Percentiles rank a stretch among this genome's conserved stretches.
Evolutionary conservation across 2,888 invertebrate genomes (phyloP).

Genomic region (Calliphora vomitoria): DNA sequence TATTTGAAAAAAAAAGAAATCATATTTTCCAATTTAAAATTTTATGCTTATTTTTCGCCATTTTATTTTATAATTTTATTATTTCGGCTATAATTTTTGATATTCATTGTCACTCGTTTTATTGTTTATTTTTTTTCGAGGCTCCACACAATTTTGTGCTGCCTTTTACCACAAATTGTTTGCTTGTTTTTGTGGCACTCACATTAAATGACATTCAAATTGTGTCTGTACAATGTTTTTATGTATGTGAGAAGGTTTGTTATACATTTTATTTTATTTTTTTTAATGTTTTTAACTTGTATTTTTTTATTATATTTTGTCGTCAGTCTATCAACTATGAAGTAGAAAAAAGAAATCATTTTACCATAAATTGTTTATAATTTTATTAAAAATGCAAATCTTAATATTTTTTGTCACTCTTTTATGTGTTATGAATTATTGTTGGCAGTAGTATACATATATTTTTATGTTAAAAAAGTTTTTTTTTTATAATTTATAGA

Average conservation of each 20-base stretch:
- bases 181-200: background rate
- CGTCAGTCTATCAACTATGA: conserved; percentile 19
- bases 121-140: background rate
- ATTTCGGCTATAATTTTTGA: conserved; percentile 1
- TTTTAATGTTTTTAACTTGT: background rate
- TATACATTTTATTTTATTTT: background rate
- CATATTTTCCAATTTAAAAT: conserved; percentile 9
- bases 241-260: background rate
- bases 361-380: conserved; percentile 30
- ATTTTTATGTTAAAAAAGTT: background rate
- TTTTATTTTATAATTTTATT: conserved; percentile 29
- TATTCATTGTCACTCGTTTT: background rate
- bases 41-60: background rate
- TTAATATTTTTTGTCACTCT: background rate
- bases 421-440: background rate
- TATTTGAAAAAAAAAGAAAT: background rate
- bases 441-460: background rate
- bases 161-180: conserved; percentile 1
- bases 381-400: conserved; percentile 51
- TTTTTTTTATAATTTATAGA: too few relatives aligned
- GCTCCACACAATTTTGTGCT: background rate
- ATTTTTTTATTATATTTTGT: conserved; percentile 11
- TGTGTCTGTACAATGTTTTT: conserved; percentile 1
- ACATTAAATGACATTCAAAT: conserved; percentile 1
- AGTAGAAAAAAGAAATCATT: background rate